These are phyloP conservation scores for Oryzias dopingdopingensis DNA, from an alignment of 2,797 vertebrate species.

Conservation along the genomic window DNA sequence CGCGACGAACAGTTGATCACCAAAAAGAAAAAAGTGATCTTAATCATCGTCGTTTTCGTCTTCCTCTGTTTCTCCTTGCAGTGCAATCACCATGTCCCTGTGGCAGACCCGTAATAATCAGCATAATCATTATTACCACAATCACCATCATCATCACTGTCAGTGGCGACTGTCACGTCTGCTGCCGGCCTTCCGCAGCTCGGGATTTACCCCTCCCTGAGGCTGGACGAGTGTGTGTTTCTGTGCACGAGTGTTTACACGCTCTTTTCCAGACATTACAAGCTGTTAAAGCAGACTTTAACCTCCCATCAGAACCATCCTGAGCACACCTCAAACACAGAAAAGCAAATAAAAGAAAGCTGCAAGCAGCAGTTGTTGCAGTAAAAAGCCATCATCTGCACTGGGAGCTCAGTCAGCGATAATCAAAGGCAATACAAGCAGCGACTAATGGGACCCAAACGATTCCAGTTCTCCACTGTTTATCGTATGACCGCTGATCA, in stretches of 20 bases:
- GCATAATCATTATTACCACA: constrained; percentile 59
- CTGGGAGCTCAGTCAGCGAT: constrained; percentile 62
- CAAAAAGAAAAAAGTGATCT: constrained; percentile 33
- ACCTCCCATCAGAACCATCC: constrained; percentile 37
- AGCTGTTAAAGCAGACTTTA: constrained; percentile 41
- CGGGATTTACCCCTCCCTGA: constrained; percentile 23
- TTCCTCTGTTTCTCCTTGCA: constrained; percentile 39
- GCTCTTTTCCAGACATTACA: constrained; percentile 17
- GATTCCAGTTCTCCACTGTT: constrained; percentile 66
- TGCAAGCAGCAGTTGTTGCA: constrained; percentile 56
- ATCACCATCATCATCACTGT: constrained; percentile 49
- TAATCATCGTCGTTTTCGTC: constrained; percentile 41
- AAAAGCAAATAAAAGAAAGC: constrained; percentile 21
- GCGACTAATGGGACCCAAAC: constrained; percentile 68
- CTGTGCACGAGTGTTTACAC: constrained; percentile 20
- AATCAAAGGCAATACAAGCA: constrained; percentile 62
- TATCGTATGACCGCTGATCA: constrained; percentile 69
- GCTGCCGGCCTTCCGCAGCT: constrained; percentile 22
- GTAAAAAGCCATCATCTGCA: constrained; percentile 64
- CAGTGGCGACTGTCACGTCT: constrained; percentile 44
- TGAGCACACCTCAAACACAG: constrained; percentile 13
- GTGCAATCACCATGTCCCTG: constrained; percentile 50
- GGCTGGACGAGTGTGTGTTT: constrained; percentile 17
- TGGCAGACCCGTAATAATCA: constrained; percentile 56
- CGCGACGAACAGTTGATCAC: constrained; percentile 42